A percentile compares a stretch with the other conserved stretches of the same genome.
These are phyloP conservation scores for Patella pellucida DNA, from an alignment of 2,888 invertebrate species.

Conservation along the genomic window DNA sequence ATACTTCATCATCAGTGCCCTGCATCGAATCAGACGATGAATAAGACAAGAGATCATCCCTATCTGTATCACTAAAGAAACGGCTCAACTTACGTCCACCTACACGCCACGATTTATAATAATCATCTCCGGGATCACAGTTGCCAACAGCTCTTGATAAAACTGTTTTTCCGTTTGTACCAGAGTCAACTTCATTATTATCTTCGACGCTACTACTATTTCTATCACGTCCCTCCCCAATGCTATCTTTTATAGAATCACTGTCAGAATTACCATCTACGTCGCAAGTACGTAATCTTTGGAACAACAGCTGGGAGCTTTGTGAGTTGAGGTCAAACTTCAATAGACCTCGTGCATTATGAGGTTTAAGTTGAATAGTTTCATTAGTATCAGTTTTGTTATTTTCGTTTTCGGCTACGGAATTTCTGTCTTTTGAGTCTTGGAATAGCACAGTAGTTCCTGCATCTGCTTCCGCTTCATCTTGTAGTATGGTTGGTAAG, in stretches of 20 bases:
- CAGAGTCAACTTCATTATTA: neutral
- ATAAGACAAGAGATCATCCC: neutral
- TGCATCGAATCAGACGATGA: neutral
- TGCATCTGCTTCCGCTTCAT: neutral
- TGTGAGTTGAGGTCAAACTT: constrained; percentile 2
- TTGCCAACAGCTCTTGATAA: neutral
- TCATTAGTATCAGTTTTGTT: neutral
- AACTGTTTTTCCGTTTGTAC: neutral
- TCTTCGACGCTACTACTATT: constrained; percentile 1
- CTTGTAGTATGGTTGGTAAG: neutral
- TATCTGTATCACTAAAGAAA: constrained; percentile 6
- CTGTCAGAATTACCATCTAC: neutral
- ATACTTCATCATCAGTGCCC: neutral
- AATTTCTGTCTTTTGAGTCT: neutral
- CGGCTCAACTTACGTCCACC: constrained; percentile 3
- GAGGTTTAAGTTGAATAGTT: neutral
- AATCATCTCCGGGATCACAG: neutral
- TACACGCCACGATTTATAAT: neutral
- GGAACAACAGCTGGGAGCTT: constrained; percentile 1
- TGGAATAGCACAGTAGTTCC: neutral
- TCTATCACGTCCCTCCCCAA: neutral
- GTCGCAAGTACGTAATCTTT: neutral
- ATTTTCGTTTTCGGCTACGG: neutral
- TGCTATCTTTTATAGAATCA: neutral
- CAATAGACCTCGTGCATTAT: neutral